Evolutionary conservation across 2,888 invertebrate species (phyloP), one percentile per base, ranked within the genome.

Genomic region (Chouioia cunea): DNA sequence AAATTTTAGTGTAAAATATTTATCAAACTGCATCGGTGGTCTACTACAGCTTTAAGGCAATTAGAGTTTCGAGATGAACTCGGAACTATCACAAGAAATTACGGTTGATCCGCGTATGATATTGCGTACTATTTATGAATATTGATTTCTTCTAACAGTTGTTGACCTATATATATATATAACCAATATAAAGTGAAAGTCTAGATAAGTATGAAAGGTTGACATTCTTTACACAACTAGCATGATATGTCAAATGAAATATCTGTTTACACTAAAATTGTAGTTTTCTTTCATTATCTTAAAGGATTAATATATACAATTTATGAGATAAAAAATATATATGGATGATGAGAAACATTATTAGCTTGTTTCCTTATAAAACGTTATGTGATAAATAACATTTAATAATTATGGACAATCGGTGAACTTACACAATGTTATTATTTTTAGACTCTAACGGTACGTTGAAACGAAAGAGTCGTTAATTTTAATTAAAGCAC

Each of bases 31-130:
- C 73, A 77, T 77, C 71, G 76, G 77, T 78, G 77, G 77, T 79
- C 75, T 79, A 76, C 78, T 76, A 79, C 76, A 79, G 79, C 75
- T 76, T 77, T 83, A 82, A 83, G 82, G 82, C 83, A 82, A 81
- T 79, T 80, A 76, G 77, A 78, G 76, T 73, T 75, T 80, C 78
- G 80, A 81, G 77, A 64, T 70, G 56, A 68, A 65, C 77, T 76
- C 78, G 76, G 78, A 76, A 78, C 77, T 81, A 81, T 80, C 78
- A 79, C 78, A 79, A 79, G 72, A 44, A 64, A 65, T 68, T 57
- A 68, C 63, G 60, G 60, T 65, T 56, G n/a, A 44, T 67, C 67
- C 67, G 64, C 22, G 18, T 46, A 67, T 64, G 23, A 71, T 68
- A 58, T 72, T 72, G 58, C 54, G 48, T 70, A 22, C 63, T 57